Conservation (phyloP, 2,113 vertebrate species). For the Ictalurus furcatus region DNA sequence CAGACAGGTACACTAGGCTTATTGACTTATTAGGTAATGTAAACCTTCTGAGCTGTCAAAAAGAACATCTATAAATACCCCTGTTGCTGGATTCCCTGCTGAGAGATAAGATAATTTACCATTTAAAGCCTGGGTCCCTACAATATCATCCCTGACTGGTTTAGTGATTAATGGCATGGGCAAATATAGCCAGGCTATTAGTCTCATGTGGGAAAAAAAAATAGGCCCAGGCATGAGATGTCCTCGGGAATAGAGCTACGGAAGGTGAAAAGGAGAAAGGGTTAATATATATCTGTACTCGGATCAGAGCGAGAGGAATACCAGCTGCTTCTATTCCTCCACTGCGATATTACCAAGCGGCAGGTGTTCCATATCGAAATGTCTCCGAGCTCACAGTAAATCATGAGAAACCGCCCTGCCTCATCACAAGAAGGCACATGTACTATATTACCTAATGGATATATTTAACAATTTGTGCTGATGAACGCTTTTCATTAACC, state of each 20-base stretch:
- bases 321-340: constrained; percentile 39
- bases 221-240: constrained; percentile 32
- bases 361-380: constrained; percentile 32
- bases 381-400: constrained; percentile 13
- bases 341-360: constrained; percentile 21
- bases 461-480: neutral
- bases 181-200: constrained; percentile 56
- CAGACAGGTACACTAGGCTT: constrained; percentile 12
- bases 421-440: neutral
- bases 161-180: constrained; percentile 55
- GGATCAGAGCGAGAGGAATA: constrained; percentile 28
- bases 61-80: constrained; percentile 46
- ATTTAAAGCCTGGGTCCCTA: constrained; percentile 41
- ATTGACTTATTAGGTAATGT: constrained; percentile 43
- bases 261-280: constrained; percentile 26
- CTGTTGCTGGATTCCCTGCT: constrained; percentile 38
- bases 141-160: constrained; percentile 32
- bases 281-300: constrained; percentile 45
- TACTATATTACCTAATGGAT: neutral
- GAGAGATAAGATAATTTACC: constrained; percentile 57
- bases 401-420: neutral
- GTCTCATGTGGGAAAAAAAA: constrained; percentile 44
- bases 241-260: constrained; percentile 34
- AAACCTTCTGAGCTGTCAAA: constrained; percentile 48
- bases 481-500: neutral